Evolutionary conservation across 1,140 invertebrate genomes (phyloP).

Genomic region (Calosoma granatense): DNA sequence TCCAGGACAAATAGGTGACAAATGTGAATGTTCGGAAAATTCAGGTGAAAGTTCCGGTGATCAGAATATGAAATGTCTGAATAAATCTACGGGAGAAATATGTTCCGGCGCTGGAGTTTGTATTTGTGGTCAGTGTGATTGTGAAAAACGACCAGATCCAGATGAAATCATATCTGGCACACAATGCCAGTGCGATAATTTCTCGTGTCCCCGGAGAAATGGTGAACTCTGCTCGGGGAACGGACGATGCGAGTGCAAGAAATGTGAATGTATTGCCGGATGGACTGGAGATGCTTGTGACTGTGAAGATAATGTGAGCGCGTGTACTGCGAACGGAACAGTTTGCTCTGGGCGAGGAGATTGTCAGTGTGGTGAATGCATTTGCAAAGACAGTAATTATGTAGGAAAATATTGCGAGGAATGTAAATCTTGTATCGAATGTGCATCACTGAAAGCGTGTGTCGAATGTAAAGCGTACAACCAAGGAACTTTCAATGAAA

Average conservation of each 20-base stretch:
- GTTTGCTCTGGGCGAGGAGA: background rate
- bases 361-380: slow-evolving; percentile 65
- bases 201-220: slow-evolving; percentile 63
- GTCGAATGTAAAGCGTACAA: too few species aligned
- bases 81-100: background rate
- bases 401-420: slow-evolving; percentile 81
- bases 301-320: slow-evolving; percentile 57
- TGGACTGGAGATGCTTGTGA: slow-evolving; percentile 75
- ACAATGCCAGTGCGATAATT: slow-evolving; percentile 89
- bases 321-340: slow-evolving; percentile 44
- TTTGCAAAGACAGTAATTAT: slow-evolving; percentile 61
- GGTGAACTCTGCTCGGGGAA: slow-evolving; percentile 39
- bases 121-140: slow-evolving; percentile 41
- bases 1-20: slow-evolving; percentile 21
- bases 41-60: background rate
- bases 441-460: background rate
- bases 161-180: slow-evolving; percentile 38
- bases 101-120: background rate
- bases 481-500: too few species aligned
- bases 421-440: slow-evolving; percentile 47
- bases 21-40: slow-evolving; percentile 33
- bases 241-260: slow-evolving; percentile 66
- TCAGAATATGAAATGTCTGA: background rate
- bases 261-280: slow-evolving; percentile 59
- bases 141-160: slow-evolving; percentile 38